Conservation (phyloP, 2,797 vertebrate species). For the Argyrosomus regius region DNA sequence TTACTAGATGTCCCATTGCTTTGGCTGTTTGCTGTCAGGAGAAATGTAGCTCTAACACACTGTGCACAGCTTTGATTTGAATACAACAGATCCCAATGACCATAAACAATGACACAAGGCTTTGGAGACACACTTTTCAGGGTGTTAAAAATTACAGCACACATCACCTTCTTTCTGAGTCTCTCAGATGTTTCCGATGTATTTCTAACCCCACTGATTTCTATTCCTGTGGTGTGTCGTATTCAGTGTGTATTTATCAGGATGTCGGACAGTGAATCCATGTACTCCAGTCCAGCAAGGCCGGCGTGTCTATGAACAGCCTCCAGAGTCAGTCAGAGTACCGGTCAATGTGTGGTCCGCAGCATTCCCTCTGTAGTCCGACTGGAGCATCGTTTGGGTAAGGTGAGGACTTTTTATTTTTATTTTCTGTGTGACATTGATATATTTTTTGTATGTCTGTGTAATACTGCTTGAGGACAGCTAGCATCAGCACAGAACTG, state of each 20-base stretch:
- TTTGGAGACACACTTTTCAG: neutral
- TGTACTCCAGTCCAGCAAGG: constrained; percentile 92
- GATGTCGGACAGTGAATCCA: constrained; percentile 88
- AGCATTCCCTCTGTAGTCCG: constrained; percentile 91
- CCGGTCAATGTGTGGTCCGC: constrained; percentile 87
- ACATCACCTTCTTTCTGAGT: neutral
- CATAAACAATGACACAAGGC: neutral
- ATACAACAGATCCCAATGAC: no score
- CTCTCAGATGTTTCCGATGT: neutral
- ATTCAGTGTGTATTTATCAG: constrained; percentile 64
- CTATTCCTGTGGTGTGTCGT: neutral
- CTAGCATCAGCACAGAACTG: no score
- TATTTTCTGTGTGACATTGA: no score
- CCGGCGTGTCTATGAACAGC: constrained; percentile 83
- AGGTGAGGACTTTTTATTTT: constrained; percentile 83
- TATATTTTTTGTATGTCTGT: neutral
- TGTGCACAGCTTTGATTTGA: neutral
- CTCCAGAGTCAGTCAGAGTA: constrained; percentile 91
- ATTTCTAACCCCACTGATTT: neutral
- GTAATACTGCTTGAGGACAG: no score
- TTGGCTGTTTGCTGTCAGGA: no score
- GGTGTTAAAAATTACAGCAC: neutral
- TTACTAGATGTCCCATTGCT: no score
- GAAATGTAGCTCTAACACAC: no score
- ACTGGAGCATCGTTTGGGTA: constrained; percentile 84